phyloP scores from a whole-genome alignment of 2,113 vertebrate species.

The Lycaon pictus region DNA sequence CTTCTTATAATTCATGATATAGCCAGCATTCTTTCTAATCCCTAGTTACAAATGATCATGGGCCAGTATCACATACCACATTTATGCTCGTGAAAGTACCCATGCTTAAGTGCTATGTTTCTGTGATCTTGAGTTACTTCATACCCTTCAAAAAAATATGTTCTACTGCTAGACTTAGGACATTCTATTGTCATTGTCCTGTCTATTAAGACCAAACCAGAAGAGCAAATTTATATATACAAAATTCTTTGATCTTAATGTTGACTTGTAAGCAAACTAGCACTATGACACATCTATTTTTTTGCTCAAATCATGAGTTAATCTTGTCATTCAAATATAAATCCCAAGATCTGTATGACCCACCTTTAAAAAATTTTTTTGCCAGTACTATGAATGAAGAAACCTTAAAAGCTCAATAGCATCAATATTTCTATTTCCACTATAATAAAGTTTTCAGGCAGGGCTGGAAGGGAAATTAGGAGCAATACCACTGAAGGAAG shows the following conservation, averaged over 20 bases:
- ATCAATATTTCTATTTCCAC: neutral
- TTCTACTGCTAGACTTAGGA: neutral
- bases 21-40: neutral
- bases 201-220: slow-evolving; percentile 21
- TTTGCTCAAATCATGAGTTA: slow-evolving; percentile 13
- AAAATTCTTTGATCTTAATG: slow-evolving; percentile 16
- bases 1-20: slow-evolving; percentile 20
- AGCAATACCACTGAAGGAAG: neutral
- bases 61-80: neutral
- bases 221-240: neutral
- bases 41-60: neutral
- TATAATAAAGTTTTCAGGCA: neutral
- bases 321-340: slow-evolving; percentile 18
- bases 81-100: neutral
- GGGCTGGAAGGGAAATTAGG: neutral
- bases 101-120: slow-evolving; percentile 7
- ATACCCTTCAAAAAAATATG: neutral
- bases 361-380: neutral
- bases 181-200: neutral
- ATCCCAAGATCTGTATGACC: neutral
- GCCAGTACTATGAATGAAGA: slow-evolving; percentile 17
- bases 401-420: neutral
- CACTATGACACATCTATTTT: neutral
- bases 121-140: neutral
- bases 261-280: neutral